phyloP scores from a whole-genome alignment of 2,113 vertebrate species.

The Motacilla alba region DNA sequence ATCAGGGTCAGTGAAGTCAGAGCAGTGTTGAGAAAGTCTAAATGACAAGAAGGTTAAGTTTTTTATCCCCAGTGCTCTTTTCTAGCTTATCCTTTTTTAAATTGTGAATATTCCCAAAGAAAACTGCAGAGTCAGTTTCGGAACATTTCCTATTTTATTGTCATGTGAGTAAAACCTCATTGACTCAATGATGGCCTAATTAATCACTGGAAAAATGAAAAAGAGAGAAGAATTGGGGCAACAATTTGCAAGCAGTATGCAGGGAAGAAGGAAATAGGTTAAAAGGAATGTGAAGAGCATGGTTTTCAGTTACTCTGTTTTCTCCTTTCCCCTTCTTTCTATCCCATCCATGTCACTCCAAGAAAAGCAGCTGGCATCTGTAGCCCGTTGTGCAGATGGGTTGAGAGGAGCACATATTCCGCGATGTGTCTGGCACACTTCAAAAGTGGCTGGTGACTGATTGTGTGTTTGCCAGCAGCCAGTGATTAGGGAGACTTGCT shows the following conservation, averaged over 20 bases:
- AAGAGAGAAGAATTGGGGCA: background rate
- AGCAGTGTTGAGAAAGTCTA: background rate
- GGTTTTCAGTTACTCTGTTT: background rate
- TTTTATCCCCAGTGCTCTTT: background rate
- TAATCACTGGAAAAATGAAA: background rate
- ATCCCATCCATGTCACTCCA: background rate
- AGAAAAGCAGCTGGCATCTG: constrained; percentile 40
- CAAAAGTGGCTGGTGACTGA: constrained; percentile 18
- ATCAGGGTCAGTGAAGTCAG: background rate
- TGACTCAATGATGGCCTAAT: background rate
- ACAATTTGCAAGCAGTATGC: background rate
- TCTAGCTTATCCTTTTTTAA: background rate
- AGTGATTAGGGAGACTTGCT: background rate
- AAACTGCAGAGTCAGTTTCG: background rate
- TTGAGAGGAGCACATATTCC: constrained; percentile 43
- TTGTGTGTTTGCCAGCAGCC: constrained; percentile 16
- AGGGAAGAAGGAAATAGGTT: background rate
- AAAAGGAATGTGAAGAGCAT: background rate
- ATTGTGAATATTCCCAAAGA: background rate
- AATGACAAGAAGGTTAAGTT: background rate
- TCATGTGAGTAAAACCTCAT: background rate
- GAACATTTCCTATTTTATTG: background rate
- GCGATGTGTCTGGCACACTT: constrained; percentile 4
- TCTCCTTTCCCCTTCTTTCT: background rate
- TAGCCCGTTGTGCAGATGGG: constrained; percentile 52